Base-by-base conservation (phyloP, 2,888 invertebrate species). In the Neoitamus cyanurus region DNA sequence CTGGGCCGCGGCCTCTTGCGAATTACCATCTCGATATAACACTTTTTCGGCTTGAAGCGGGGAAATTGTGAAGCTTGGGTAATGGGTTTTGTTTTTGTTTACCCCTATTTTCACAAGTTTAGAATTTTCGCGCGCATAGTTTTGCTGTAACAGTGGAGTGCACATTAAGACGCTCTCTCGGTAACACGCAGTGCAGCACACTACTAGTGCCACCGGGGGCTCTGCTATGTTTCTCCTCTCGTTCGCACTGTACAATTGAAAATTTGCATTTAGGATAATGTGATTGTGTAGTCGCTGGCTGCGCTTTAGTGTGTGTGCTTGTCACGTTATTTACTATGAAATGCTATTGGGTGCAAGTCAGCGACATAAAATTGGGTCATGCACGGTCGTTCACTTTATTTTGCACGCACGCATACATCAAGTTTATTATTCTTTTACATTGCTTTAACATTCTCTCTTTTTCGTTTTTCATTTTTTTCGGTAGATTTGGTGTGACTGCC, bases 341-440 rank as follows among this genome's bases (percentile, higher is more conserved):
- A 78, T 48, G 78, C 48, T 78, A 78, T 78, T 78, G 78, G 42
- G 78, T 78, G 69, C 68, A 90, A 91, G 94, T 94, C 93, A 94
- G 92, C 93, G 94, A 93, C 92, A 93, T 92, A 91, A 93, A 94
- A 93, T 92, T 93, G 92, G 94, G 94, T 94, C 94, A 94, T 93
- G 94, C 92, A 93, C 93, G 93, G 92, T 92, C 92, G 90, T 92
- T 92, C 91, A 91, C 91, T 28, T 78, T 48, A 84, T 34, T 84
- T 84, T 84, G 84, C 77, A 84, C 83, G 69, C 83, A 42, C 78
- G 69, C 69, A 82, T 69, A 82, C 82, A 82, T 25, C 75, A 75
- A 36, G 73, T 70, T 58, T 68, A 70, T 80, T 77, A 70, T 72
- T 83, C 34, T 58, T 58, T 58, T 20, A 58, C 58, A 58, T 58